Evolutionary conservation across 2,888 invertebrate species (phyloP).

Genomic region (Diarsia rubi): DNA sequence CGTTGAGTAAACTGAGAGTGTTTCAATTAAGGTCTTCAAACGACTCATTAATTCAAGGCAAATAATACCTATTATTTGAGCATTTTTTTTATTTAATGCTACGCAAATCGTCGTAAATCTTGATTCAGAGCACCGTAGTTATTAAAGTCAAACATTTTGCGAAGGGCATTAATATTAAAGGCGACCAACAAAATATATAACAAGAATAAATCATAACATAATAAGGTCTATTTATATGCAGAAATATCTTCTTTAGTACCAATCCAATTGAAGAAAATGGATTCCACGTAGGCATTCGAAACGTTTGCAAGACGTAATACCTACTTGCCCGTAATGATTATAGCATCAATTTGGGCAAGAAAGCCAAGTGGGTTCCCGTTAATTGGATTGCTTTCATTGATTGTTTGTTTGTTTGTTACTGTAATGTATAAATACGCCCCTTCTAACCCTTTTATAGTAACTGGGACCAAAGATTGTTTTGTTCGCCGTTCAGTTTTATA

Average conservation of each 20-base stretch:
- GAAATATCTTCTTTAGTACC: slow-evolving; percentile 63
- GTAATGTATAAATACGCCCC: slow-evolving; percentile 65
- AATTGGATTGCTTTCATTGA: slow-evolving; percentile 83
- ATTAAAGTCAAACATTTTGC: slow-evolving; percentile 29
- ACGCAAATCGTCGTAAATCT: background rate
- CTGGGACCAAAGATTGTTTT: slow-evolving; percentile 47
- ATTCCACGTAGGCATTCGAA: slow-evolving; percentile 71
- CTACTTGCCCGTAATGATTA: slow-evolving; percentile 83
- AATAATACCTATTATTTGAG: slow-evolving; percentile 20
- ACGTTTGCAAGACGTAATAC: slow-evolving; percentile 63
- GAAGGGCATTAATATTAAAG: slow-evolving; percentile 15
- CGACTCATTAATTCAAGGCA: slow-evolving; percentile 20
- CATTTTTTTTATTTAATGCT: slow-evolving; percentile 23
- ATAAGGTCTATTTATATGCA: slow-evolving; percentile 57
- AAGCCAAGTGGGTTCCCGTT: slow-evolving; percentile 81
- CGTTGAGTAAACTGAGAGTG: slow-evolving; percentile 25
- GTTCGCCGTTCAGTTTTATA: slow-evolving; percentile 45
- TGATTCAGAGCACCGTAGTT: slow-evolving; percentile 5
- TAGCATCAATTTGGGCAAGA: slow-evolving; percentile 79
- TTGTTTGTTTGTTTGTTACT: slow-evolving; percentile 75
- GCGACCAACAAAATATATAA: slow-evolving; percentile 26
- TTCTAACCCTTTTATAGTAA: slow-evolving; percentile 54
- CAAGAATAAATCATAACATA: slow-evolving; percentile 54
- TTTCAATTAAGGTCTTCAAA: slow-evolving; percentile 44
- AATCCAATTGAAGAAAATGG: slow-evolving; percentile 70